These are phyloP conservation scores for Rhodophaea formosa DNA, from an alignment of 2,888 invertebrate species.

Conservation along the genomic window DNA sequence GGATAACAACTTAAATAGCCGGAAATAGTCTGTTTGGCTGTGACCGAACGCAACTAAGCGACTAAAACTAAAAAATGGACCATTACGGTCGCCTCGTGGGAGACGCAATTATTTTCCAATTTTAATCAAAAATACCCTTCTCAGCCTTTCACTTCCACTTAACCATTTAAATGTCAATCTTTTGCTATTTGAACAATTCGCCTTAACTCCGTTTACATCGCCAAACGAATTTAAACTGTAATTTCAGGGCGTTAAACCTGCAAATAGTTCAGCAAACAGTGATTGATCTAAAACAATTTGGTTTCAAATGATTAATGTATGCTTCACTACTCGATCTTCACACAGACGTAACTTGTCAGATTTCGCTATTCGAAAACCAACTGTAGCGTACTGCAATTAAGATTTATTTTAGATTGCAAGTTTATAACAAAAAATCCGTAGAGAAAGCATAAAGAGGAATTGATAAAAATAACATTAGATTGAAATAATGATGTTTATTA, in stretches of 20 bases:
- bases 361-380: conserved; percentile 29
- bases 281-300: conserved; percentile 68
- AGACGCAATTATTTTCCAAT: conserved; percentile 81
- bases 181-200: conserved; percentile 48
- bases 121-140: conserved; percentile 79
- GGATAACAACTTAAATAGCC: conserved; percentile 21
- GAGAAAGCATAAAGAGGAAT: conserved; percentile 63
- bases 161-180: conserved; percentile 81
- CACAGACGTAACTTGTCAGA: conserved; percentile 36
- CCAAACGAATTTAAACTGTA: conserved; percentile 38
- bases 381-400: conserved; percentile 28
- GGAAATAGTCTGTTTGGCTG: conserved; percentile 31
- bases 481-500: conserved; percentile 51
- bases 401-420: conserved; percentile 23
- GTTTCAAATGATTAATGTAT: conserved; percentile 76
- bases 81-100: conserved; percentile 70
- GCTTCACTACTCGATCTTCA: conserved; percentile 53
- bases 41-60: conserved; percentile 57
- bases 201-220: conserved; percentile 43
- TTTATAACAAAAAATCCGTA: conserved; percentile 30
- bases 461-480: conserved; percentile 66
- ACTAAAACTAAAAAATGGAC: conserved; percentile 53
- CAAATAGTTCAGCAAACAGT: conserved; percentile 30
- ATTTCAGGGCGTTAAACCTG: conserved; percentile 27
- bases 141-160: conserved; percentile 79